A percentile compares a stretch with the other conserved stretches of the same genome.
These are phyloP conservation scores for Chlorodrepanis virens DNA, from an alignment of 2,113 vertebrate genomes.

Conservation along the genomic window DNA sequence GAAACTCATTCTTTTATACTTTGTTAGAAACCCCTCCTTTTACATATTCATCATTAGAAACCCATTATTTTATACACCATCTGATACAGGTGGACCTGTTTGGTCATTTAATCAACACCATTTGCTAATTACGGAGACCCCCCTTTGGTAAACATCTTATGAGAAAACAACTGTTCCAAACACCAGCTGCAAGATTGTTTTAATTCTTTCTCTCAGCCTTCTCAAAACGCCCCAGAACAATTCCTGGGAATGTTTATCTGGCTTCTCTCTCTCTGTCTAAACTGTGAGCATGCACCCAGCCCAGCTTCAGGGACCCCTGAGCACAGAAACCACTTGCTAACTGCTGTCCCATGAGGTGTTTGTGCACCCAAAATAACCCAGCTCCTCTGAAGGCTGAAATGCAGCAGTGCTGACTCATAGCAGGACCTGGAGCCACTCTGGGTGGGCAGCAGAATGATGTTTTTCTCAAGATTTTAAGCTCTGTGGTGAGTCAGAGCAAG, in stretches of 20 bases:
- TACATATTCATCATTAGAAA: too few relatives aligned
- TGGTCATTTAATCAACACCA: neutral
- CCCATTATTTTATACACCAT: neutral
- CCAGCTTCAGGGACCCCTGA: rapidly evolving
- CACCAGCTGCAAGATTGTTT: neutral
- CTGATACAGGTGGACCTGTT: neutral
- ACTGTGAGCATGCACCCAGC: neutral
- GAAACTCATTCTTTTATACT: too few relatives aligned
- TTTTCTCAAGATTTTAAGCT: neutral
- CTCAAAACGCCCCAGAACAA: neutral
- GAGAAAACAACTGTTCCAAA: neutral
- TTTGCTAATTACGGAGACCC: neutral
- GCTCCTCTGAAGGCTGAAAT: neutral
- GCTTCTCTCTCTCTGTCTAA: neutral
- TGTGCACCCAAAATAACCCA: neutral
- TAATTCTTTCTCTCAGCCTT: neutral
- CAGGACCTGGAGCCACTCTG: neutral
- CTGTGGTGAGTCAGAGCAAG: neutral
- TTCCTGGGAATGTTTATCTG: neutral
- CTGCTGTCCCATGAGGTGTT: neutral
- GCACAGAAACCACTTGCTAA: neutral
- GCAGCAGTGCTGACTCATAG: neutral
- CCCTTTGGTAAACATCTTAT: neutral
- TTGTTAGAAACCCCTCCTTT: too few relatives aligned
- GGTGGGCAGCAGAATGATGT: neutral